A percentile compares a stretch with the other conserved stretches of the same genome.
Evolutionary conservation across 2,888 invertebrate species (phyloP).

Genomic region (Leucophenga montana): DNA sequence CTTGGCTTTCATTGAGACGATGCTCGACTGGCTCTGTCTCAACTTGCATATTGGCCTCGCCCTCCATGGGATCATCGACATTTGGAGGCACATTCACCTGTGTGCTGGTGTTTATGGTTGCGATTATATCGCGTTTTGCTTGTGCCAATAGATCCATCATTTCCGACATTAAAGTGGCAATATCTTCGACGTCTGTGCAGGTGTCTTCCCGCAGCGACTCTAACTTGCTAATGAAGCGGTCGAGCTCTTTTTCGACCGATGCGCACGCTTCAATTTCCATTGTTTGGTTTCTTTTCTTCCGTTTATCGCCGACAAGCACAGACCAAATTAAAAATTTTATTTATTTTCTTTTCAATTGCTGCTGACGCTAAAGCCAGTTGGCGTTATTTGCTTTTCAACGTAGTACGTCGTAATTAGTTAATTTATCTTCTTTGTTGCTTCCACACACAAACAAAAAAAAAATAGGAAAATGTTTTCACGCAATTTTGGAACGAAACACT

Average conservation of each 20-base stretch:
- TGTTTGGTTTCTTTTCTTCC: conserved; percentile 27
- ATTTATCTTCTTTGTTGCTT: too few species aligned
- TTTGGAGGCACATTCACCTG: conserved; percentile 59
- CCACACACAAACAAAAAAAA: too few species aligned
- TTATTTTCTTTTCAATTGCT: not conserved
- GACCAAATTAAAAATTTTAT: not conserved
- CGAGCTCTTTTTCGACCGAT: conserved; percentile 72
- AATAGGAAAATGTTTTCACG: too few species aligned
- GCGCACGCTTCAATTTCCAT: conserved; percentile 70
- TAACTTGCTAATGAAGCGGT: conserved; percentile 71
- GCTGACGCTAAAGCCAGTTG: not conserved
- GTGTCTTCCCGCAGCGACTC: conserved; percentile 70
- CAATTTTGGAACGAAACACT: not conserved
- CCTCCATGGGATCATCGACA: conserved; percentile 63
- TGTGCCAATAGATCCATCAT: conserved; percentile 63
- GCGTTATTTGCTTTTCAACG: not conserved
- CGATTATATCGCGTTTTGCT: conserved; percentile 61
- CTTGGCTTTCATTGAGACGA: conserved; percentile 81
- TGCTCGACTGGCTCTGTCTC: conserved; percentile 75
- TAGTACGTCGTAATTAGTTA: not conserved
- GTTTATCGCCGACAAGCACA: not conserved
- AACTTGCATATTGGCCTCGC: conserved; percentile 64
- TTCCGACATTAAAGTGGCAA: conserved; percentile 67
- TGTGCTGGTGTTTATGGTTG: conserved; percentile 65
- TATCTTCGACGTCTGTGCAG: conserved; percentile 67